Evolutionary conservation across 2,888 invertebrate species (phyloP), one percentile per base, ranked within the genome.

Genomic region (Kuschelorhynchus macadamiae): DNA sequence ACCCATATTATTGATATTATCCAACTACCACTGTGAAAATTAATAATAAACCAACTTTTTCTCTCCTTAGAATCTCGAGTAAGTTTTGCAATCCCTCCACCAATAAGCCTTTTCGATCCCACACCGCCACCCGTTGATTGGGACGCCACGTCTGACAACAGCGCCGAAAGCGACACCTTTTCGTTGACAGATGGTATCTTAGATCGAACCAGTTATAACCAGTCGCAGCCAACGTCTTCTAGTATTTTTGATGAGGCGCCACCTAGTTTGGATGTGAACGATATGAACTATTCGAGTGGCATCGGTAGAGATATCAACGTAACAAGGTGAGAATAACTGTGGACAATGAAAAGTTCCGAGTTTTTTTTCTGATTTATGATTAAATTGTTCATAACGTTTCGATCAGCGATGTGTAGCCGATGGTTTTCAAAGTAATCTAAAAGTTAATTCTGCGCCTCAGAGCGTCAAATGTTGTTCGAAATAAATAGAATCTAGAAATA

Each of bases 231-330:
- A 1, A 46, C 46, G 21, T 18, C 32, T 30, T 64, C 64, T 1
- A 77, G 74, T 61, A 64, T 81, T 32, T 81, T 81, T 53, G 81
- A 81, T 71, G 76, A 75, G 20, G 80, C 80, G 59, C 81, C 81
- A 18, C 81, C 81, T 0, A 77, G 77, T 3, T 72, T 80, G 18
- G 62, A 67, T 30, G 68, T 76, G 21, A 72, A 76, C 47, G 78
- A 79, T 55, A 67, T 75, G 30, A 73, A 75, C 46, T 77, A 79
- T 59, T 75, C 77, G 2, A 79, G 77, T 61, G 78, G 77, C 8
- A 79, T 78, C 53, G 76, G 75, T 5, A 55, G 69, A 52, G 79
- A 79, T 71, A 66, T 72, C 18, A 77, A 73, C 49, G 66, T 68
- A 3, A 76, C 71, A 21, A 72, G 72, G 74, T 71, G 61, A 21